Conservation (phyloP, 2,888 invertebrate species). For the Platycheirus rosarum region DNA sequence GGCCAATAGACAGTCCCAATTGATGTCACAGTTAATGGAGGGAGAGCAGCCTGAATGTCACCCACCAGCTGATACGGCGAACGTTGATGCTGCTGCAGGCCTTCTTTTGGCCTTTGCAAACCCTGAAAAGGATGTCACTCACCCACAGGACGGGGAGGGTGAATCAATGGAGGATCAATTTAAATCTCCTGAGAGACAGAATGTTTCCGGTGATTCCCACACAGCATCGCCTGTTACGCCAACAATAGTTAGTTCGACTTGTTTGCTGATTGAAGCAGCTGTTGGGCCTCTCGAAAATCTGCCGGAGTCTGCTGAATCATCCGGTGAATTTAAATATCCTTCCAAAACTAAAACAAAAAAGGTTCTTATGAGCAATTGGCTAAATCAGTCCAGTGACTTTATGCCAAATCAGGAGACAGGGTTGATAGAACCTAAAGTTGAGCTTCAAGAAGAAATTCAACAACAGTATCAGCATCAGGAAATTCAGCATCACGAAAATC, state of each 20-base stretch:
- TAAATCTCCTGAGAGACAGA: constrained; percentile 75
- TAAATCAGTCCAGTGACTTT: constrained; percentile 86
- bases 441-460: constrained; percentile 72
- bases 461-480: constrained; percentile 66
- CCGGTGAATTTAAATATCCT: constrained; percentile 91
- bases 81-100: constrained; percentile 84
- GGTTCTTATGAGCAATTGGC: constrained; percentile 94
- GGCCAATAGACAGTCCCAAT: constrained; percentile 75
- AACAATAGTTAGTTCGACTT: constrained; percentile 88
- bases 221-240: constrained; percentile 77
- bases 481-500: constrained; percentile 74
- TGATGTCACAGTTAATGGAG: constrained; percentile 68
- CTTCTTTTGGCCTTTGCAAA: constrained; percentile 85
- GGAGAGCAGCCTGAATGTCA: constrained; percentile 44
- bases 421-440: constrained; percentile 59
- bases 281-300: constrained; percentile 88
- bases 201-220: constrained; percentile 50
- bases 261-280: constrained; percentile 91
- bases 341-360: constrained; percentile 91
- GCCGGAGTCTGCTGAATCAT: constrained; percentile 52
- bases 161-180: constrained; percentile 44
- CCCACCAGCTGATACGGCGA: constrained; percentile 49
- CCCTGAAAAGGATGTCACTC: constrained; percentile 75
- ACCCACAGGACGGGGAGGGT: constrained; percentile 49
- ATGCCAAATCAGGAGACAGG: constrained; percentile 35